These are phyloP conservation scores for Borostomias antarcticus DNA, from an alignment of 2,797 vertebrate species.

Conservation along the genomic window DNA sequence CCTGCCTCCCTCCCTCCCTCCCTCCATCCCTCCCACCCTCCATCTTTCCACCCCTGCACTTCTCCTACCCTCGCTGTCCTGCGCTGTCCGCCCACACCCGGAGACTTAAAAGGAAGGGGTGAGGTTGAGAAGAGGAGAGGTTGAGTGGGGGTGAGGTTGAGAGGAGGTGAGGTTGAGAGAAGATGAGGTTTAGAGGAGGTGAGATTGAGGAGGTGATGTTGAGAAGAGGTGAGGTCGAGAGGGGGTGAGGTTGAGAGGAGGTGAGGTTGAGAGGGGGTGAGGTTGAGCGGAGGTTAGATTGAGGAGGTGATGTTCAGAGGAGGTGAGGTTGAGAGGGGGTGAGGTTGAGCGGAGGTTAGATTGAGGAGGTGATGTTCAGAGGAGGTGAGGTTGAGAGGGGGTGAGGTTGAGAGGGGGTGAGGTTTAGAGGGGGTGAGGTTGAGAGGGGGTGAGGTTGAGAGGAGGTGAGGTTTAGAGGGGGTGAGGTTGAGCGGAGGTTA, in stretches of 20 bases:
- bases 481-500: too few relatives aligned
- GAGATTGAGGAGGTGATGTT: not conserved
- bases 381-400: not conserved
- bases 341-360: too few relatives aligned
- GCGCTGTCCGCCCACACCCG: not conserved
- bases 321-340: not conserved
- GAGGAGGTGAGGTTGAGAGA: not conserved
- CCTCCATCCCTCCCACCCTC: not conserved
- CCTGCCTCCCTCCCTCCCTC: not conserved
- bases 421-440: not conserved
- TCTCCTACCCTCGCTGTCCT: not conserved
- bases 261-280: not conserved
- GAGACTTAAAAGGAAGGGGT: not conserved
- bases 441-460: not conserved
- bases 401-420: too few relatives aligned
- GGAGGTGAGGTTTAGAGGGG: too few relatives aligned
- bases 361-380: too few relatives aligned
- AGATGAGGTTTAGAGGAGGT: too few relatives aligned
- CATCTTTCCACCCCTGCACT: conserved; percentile 1
- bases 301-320: not conserved
- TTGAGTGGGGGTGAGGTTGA: too few relatives aligned
- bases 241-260: not conserved
- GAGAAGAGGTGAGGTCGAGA: too few relatives aligned
- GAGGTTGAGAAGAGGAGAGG: not conserved
- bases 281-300: too few relatives aligned